Evolutionary conservation across 1,140 invertebrate genomes (phyloP).

Genomic region (Drosophila parvula): DNA sequence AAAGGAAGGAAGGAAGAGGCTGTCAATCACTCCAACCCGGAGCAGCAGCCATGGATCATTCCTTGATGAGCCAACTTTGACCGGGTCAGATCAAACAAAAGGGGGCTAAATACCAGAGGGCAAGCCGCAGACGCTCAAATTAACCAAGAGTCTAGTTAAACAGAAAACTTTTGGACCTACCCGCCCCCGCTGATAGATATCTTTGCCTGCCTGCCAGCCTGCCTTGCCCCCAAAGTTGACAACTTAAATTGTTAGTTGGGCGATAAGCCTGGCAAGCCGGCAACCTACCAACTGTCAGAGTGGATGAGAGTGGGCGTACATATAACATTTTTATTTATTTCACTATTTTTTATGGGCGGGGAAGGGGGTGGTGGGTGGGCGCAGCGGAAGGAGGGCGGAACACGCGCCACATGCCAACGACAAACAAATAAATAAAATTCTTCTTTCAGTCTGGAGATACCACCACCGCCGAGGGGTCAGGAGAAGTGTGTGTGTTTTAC

Average conservation of each 20-base stretch:
- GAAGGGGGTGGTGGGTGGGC: neutral
- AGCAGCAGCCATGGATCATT: conserved; percentile 56
- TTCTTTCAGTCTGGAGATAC: conserved; percentile 45
- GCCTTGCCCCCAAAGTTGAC: conserved; percentile 61
- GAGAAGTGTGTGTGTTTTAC: conserved; percentile 72
- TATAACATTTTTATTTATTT: conserved; percentile 79
- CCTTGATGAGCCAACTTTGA: conserved; percentile 75
- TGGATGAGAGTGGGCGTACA: conserved; percentile 55
- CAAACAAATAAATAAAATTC: conserved; percentile 82
- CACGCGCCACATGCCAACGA: conserved; percentile 74
- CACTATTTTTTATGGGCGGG: conserved; percentile 70
- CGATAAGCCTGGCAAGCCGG: conserved; percentile 55
- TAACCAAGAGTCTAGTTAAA: conserved; percentile 75
- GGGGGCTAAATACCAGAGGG: conserved; percentile 13
- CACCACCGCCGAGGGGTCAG: conserved; percentile 47
- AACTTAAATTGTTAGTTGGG: conserved; percentile 77
- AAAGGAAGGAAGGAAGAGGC: conserved; percentile 36
- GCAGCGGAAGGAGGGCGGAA: conserved; percentile 12
- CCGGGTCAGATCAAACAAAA: conserved; percentile 62
- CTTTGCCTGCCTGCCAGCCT: conserved; percentile 9
- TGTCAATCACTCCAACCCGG: conserved; percentile 29
- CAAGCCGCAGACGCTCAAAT: conserved; percentile 56
- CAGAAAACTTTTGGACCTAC: conserved; percentile 59
- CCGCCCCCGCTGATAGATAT: conserved; percentile 45
- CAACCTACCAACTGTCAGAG: conserved; percentile 13